Evolutionary conservation across 1,140 invertebrate genomes (phyloP).

Genomic region (Vanessa atalanta): DNA sequence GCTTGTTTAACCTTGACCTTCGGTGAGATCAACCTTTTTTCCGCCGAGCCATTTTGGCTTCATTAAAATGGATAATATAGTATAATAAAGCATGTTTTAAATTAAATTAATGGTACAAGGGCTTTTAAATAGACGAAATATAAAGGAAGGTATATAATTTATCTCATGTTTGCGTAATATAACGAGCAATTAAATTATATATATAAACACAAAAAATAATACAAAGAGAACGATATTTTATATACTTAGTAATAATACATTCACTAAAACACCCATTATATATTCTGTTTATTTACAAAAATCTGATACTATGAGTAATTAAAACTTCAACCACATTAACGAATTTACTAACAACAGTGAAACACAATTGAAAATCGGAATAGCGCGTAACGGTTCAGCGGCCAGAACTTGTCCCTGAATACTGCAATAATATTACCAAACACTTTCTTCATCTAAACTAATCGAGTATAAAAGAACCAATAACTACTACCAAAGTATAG

Average conservation of each 20-base stretch:
- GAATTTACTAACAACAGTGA: constrained; percentile 20
- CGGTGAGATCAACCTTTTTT: no score
- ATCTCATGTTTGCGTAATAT: no score
- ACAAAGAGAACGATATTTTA: no score
- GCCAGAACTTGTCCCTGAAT: constrained; percentile 68
- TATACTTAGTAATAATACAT: background rate
- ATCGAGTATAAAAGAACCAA: constrained; percentile 65
- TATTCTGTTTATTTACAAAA: background rate
- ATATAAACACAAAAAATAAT: no score
- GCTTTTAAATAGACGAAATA: no score
- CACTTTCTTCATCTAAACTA: constrained; percentile 66
- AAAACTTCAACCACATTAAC: constrained; percentile 16
- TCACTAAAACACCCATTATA: background rate
- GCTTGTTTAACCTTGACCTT: no score
- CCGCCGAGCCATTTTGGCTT: no score
- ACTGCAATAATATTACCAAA: constrained; percentile 61
- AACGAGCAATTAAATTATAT: no score
- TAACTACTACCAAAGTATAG: constrained; percentile 46
- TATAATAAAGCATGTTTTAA: background rate
- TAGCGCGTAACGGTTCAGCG: constrained; percentile 61
- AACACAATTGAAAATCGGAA: constrained; percentile 32
- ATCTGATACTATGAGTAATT: constrained; percentile 16
- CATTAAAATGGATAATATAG: background rate
- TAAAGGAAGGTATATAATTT: no score
- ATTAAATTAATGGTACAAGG: background rate